Evolutionary conservation across 23 tunicate species (phyloP).

Genomic region (Halocynthia aurantium): DNA sequence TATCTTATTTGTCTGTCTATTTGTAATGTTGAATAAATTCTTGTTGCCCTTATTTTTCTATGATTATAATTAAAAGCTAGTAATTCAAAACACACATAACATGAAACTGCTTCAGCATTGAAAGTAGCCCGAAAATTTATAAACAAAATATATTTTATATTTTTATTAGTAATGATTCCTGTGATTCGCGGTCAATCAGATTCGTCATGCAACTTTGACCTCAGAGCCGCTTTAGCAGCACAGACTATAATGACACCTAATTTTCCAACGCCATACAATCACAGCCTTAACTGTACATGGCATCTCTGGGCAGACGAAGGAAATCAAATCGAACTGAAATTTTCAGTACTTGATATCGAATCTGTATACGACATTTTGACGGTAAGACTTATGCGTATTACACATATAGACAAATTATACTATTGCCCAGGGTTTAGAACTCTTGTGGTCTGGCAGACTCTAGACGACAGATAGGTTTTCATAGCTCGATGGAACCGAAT

Average conservation of each 20-base stretch:
- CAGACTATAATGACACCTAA: not conserved
- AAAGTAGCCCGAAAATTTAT: no score
- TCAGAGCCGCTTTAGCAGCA: not conserved
- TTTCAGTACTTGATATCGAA: not conserved
- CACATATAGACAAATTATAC: not conserved
- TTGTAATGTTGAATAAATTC: no score
- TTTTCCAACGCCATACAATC: constrained; percentile 1
- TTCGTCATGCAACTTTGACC: no score
- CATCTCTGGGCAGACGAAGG: not conserved
- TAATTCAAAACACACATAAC: no score
- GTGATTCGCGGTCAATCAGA: no score
- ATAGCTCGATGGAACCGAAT: not conserved
- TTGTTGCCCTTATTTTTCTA: no score
- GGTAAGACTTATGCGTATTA: not conserved
- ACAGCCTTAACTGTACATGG: not conserved
- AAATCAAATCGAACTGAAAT: not conserved
- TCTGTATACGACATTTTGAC: not conserved
- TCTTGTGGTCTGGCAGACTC: not conserved
- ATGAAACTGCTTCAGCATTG: no score
- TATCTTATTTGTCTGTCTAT: no score
- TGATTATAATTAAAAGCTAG: no score
- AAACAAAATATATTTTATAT: no score
- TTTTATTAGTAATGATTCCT: no score
- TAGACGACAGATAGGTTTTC: not conserved
- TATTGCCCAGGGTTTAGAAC: not conserved